These are phyloP conservation scores for Gibbula magus DNA, from an alignment of 2,888 invertebrate species.

Conservation along the genomic window DNA sequence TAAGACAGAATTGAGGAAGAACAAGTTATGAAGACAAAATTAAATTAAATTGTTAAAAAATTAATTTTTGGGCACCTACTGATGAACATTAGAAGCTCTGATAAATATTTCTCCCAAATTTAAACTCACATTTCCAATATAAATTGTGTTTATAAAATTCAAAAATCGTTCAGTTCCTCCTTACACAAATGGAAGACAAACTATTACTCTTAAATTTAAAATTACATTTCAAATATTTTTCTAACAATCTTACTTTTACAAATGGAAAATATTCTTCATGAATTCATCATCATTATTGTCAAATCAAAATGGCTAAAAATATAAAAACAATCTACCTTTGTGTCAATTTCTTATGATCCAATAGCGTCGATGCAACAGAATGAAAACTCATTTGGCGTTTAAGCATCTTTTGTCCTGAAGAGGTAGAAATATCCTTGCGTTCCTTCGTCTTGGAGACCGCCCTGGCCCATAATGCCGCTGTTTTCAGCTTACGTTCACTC, in stretches of 20 bases:
- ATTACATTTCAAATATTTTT: no score
- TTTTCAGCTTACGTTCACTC: constrained; percentile 8
- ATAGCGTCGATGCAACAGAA: neutral
- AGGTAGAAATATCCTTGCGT: neutral
- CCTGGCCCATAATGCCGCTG: constrained; percentile 7
- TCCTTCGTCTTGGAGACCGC: neutral
- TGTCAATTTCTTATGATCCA: neutral
- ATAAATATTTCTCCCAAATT: neutral
- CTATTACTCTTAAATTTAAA: no score
- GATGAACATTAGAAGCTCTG: neutral
- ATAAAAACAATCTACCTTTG: neutral
- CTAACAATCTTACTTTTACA: neutral
- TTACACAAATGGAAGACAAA: no score
- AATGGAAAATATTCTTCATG: neutral
- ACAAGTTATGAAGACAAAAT: no score
- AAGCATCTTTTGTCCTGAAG: neutral
- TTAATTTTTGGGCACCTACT: no score
- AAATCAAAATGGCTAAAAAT: neutral
- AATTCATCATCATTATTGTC: neutral
- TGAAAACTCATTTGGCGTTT: neutral
- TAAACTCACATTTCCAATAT: no score
- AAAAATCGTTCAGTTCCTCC: no score
- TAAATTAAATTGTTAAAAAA: no score
- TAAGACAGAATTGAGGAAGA: no score
- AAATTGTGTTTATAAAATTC: no score